Base-by-base conservation (phyloP, 2,113 vertebrate genomes). In the Gavialis gangeticus region DNA sequence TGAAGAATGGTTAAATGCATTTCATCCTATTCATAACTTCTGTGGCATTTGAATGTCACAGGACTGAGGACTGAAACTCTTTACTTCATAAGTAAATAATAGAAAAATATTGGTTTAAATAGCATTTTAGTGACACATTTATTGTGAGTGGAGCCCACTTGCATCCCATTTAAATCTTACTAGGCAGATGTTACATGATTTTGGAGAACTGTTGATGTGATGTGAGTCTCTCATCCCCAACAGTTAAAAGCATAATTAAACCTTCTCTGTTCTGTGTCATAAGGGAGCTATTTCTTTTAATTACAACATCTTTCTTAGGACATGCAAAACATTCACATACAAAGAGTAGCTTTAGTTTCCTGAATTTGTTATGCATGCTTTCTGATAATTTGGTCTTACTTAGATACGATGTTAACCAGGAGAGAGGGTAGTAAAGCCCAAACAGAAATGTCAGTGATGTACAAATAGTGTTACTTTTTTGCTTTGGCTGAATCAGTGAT, bases 241-340 rank as follows among this genome's bases (percentile, higher is more conserved):
- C 75, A 89, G 55, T 78, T 85, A 85, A 85, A 86, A 67, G 46
- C 37, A 84, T 91, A 82, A 94, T 93, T 93, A 91, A 94, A 84
- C 88, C 73, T 55, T 83, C 21, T 84, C 67, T 79, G 3, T 37
- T 90, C 89, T 87, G 28, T 21, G 17, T 87, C 86, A 28, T 77
- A 85, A 87, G 59, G 58, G 55, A 94, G 73, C 84, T 82, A 28
- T 56, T 87, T 46, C 12, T 79, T 89, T 95, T 94, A 94, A 93
- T 93, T 96, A 84, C 81, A 82, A 54, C 73, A 86, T n/a, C 88
- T 82, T 94, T 93, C 64, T 78, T 88, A 75, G 66, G 60, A 66
- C 30, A 57, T 0, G 3, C 46, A n/a, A 55, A 75, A n/a, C 0
- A 1, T 75, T 91, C 19, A 8, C 28, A 63, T 80, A 73, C 25